Conservation (phyloP, 2,888 invertebrate species). For the Callimorpha dominula region DNA sequence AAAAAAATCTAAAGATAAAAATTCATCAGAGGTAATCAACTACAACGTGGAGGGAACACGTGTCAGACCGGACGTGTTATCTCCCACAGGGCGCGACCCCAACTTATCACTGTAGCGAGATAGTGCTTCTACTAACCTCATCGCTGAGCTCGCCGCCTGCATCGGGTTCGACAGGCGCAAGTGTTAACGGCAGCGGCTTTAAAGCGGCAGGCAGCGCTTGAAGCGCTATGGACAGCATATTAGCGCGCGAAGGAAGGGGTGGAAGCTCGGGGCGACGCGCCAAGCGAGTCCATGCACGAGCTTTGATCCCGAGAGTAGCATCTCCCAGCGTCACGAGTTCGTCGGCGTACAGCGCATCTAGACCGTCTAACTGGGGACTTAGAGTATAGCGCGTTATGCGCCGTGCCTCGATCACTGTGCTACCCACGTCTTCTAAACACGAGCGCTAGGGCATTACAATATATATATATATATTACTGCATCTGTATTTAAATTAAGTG, state of each 20-base stretch:
- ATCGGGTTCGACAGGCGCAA: slow-evolving; percentile 23
- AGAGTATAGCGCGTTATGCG: slow-evolving; percentile 67
- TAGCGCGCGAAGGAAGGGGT: slow-evolving; percentile 24
- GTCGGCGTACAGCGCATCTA: slow-evolving; percentile 64
- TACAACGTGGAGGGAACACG: slow-evolving; percentile 8
- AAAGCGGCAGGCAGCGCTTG: slow-evolving; percentile 29
- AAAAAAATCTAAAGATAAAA: background rate
- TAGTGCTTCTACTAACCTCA: slow-evolving; percentile 4
- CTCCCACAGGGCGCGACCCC: slow-evolving; percentile 1
- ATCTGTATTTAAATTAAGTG: too few species aligned
- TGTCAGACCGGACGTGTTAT: slow-evolving; percentile 1
- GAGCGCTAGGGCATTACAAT: slow-evolving; percentile 28
- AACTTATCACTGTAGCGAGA: background rate
- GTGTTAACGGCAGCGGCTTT: slow-evolving; percentile 24
- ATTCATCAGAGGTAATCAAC: background rate
- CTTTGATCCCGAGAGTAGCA: slow-evolving; percentile 45
- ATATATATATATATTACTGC: background rate
- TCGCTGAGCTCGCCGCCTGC: slow-evolving; percentile 12
- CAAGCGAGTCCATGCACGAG: slow-evolving; percentile 16
- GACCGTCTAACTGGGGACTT: slow-evolving; percentile 34
- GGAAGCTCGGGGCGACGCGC: slow-evolving; percentile 29
- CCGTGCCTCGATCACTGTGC: slow-evolving; percentile 47
- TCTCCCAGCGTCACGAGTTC: slow-evolving; percentile 58
- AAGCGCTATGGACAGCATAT: slow-evolving; percentile 19
- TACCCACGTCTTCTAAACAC: slow-evolving; percentile 40